Evolutionary conservation across 2,797 vertebrate genomes (phyloP).

Genomic region (Gadopsis bispinosus): DNA sequence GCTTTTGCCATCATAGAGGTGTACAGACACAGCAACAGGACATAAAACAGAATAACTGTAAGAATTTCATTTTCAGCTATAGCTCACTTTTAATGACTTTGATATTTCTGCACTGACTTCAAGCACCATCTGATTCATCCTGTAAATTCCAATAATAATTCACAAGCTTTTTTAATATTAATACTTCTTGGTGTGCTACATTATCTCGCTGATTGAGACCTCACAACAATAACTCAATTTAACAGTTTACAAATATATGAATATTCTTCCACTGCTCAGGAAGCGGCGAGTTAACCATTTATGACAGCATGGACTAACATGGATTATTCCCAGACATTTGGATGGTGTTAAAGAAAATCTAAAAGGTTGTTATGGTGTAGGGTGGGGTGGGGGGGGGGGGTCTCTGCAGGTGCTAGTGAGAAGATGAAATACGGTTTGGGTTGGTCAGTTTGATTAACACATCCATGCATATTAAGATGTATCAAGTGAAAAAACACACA

Average conservation of each 20-base stretch:
- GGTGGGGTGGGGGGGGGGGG: no score
- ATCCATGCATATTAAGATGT: neutral
- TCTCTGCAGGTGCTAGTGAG: no score
- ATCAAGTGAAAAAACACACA: neutral
- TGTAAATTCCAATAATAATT: neutral
- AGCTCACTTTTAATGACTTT: neutral
- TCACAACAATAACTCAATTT: neutral
- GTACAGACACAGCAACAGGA: constrained; percentile 2
- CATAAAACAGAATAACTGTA: constrained; percentile 1
- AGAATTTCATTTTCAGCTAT: neutral
- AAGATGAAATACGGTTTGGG: neutral
- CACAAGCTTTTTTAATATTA: neutral
- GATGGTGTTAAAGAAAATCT: neutral
- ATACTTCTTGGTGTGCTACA: neutral
- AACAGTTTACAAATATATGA: neutral
- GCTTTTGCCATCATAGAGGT: constrained; percentile 23
- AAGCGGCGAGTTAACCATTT: constrained; percentile 11
- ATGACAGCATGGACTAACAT: neutral
- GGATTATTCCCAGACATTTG: neutral
- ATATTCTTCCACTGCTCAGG: neutral
- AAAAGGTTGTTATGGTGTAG: neutral
- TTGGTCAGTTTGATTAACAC: neutral
- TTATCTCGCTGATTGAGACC: neutral
- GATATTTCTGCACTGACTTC: neutral
- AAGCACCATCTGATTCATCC: neutral